Evolutionary conservation across 1,140 invertebrate species (phyloP), one percentile per base, ranked within the genome.

Genomic region (Acyrthosiphon pisum): DNA sequence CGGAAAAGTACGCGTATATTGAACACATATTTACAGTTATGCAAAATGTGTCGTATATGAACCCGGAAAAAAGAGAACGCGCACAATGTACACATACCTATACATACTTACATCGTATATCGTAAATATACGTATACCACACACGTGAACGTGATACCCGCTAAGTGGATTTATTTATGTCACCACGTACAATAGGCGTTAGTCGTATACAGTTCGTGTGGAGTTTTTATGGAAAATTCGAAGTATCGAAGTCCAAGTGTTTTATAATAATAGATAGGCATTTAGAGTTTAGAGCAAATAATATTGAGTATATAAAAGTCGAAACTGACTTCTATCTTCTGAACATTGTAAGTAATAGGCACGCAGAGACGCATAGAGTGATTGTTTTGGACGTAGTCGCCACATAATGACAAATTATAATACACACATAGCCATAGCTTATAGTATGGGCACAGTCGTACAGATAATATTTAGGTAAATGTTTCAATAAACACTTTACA

Each of bases 41-140:
- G 88, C 88, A 89, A 89, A 89, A 89, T 56, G 50, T 89, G 87
- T 89, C n/a, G 87, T 87, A 86, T 53, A 88, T 37, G 48, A 56
- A 89, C 88, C 88, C 48, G 88, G 88, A 89, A 56, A 76, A 88
- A 89, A 89, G 48, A 26, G 88, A 53, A 89, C 48, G 87, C 30
- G 22, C 37, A n/a, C 37, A 6, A n/a, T 26, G 20, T 22, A 50
- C 6, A 53, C 23, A n/a, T n/a, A 48, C 3, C 0, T 48, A 84
- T 44, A 88, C 14, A 18, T 20, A 88, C 2, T 30, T 50, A 88
- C 20, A 88, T 30, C 46, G n/a, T 35, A 53, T 35, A 89, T 50
- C 18, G 37, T 35, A 88, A n/a, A 20, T 53, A 89, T 37, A 37
- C 2, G 20, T 23, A 53, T 37, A 14, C 60, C 18, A 35, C 46